Percentiles rank a stretch among this genome's conserved stretches.
Evolutionary conservation across 2,888 invertebrate species (phyloP).

Genomic region (Ptilodon capucinus): DNA sequence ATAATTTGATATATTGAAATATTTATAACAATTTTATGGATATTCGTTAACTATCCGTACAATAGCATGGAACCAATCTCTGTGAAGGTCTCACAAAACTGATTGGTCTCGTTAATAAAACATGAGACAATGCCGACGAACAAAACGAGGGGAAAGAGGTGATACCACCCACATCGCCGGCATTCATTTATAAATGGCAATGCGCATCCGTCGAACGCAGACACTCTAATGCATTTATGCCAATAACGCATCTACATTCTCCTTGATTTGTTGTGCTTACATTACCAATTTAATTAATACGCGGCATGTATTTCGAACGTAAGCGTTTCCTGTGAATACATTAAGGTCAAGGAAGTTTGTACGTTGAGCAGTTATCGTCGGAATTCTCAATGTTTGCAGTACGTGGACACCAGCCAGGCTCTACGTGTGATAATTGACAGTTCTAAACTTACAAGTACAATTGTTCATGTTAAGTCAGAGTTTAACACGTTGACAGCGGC

Average conservation of each 20-base stretch:
- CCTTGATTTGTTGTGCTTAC: constrained; percentile 9
- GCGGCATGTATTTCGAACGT: not conserved
- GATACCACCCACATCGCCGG: constrained; percentile 65
- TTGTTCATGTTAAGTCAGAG: not conserved
- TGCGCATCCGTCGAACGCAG: constrained; percentile 63
- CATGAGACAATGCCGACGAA: not conserved
- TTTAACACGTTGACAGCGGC: no score
- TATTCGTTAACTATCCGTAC: not conserved
- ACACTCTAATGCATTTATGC: constrained; percentile 60
- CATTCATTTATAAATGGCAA: constrained; percentile 66
- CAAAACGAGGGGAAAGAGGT: constrained; percentile 31
- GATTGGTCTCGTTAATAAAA: constrained; percentile 1
- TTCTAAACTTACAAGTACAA: not conserved
- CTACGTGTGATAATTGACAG: not conserved
- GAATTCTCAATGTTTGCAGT: not conserved
- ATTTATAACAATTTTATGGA: not conserved
- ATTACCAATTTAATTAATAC: not conserved
- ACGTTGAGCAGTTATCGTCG: not conserved
- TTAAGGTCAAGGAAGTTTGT: constrained; percentile 1
- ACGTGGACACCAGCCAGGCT: no score
- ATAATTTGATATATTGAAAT: not conserved
- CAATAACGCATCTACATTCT: constrained; percentile 46
- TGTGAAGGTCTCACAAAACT: not conserved
- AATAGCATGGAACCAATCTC: not conserved
- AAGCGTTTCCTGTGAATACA: not conserved